phyloP scores from a whole-genome alignment of 1,140 invertebrate genomes.

The Pararge aegeria region DNA sequence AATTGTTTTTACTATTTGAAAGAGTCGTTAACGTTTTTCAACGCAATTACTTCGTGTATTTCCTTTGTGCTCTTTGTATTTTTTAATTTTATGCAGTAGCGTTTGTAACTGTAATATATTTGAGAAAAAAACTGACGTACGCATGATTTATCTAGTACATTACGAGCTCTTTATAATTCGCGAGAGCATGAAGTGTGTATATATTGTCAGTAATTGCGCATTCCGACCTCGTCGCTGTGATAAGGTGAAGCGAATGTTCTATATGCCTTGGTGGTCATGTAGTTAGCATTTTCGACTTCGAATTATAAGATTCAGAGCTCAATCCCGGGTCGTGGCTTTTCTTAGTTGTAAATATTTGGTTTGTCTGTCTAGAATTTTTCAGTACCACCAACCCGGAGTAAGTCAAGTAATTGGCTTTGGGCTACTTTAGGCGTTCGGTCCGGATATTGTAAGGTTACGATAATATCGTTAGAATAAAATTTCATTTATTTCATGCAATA shows the following conservation, averaged over 20 bases:
- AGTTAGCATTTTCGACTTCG: no score
- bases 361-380: no score
- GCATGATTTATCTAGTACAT: neutral
- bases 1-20: conserved; percentile 35
- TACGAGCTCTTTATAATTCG: neutral
- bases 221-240: neutral
- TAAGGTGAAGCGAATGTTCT: conserved; percentile 8
- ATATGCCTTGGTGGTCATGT: no score
- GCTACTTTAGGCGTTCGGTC: no score
- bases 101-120: conserved; percentile 25
- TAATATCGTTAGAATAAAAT: no score
- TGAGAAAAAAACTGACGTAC: conserved; percentile 21
- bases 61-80: conserved; percentile 25
- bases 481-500: no score
- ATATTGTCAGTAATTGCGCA: neutral
- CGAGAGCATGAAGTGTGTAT: neutral
- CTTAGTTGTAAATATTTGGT: no score
- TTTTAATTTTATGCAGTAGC: conserved; percentile 25
- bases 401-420: no score
- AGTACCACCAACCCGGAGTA: no score
- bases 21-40: conserved; percentile 17
- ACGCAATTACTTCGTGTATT: conserved; percentile 11
- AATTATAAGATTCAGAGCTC: no score
- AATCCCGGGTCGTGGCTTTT: no score
- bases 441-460: no score